phyloP scores from a whole-genome alignment of 2,113 vertebrate genomes.

The Malaclemys terrapin region DNA sequence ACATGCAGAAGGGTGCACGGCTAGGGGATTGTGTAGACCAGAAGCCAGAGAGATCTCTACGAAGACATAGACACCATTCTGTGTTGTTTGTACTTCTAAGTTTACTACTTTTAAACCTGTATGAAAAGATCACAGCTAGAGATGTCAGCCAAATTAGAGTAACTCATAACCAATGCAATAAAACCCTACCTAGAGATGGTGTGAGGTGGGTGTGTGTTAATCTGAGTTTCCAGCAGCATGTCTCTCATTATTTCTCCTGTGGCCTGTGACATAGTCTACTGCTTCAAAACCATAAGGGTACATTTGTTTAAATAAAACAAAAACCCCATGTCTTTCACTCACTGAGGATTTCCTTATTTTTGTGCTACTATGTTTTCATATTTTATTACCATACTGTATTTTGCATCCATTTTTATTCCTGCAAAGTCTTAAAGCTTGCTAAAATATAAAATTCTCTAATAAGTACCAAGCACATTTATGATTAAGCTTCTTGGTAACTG shows the following conservation, averaged over 20 bases:
- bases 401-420: not conserved
- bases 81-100: not conserved
- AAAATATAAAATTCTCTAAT: constrained; percentile 22
- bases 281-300: not conserved
- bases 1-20: not conserved
- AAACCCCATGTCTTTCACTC: not conserved
- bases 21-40: not conserved
- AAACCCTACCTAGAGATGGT: not conserved
- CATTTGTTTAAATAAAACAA: not conserved
- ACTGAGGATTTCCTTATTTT: not conserved
- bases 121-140: not conserved
- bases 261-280: not conserved
- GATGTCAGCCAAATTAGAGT: not conserved
- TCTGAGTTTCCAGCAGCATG: not conserved
- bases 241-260: not conserved
- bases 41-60: not conserved
- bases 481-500: not conserved
- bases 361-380: not conserved
- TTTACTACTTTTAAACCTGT: not conserved
- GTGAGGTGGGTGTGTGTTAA: no score
- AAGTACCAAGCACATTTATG: not conserved
- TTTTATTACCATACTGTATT: not conserved
- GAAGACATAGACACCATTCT: not conserved
- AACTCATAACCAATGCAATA: not conserved
- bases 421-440: not conserved